A percentile compares a stretch with the other conserved stretches of the same genome.
These are phyloP conservation scores for Chionomys nivalis DNA, from an alignment of 2,113 vertebrate species.

Conservation along the genomic window DNA sequence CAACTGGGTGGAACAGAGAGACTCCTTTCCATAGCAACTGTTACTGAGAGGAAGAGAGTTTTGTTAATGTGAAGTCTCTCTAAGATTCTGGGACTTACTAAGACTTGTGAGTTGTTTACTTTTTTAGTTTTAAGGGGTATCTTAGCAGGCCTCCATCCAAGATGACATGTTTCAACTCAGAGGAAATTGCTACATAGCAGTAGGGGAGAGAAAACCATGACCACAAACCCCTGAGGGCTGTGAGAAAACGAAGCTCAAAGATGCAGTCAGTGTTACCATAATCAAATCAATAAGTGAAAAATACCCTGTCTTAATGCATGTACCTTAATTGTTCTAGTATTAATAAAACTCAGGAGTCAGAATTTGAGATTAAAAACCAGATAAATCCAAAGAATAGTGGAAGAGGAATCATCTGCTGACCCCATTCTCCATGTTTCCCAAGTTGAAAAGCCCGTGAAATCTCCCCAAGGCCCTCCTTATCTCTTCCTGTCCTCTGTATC, in stretches of 20 bases:
- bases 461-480: not conserved
- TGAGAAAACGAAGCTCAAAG: not conserved
- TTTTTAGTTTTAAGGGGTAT: not conserved
- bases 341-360: not conserved
- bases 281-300: not conserved
- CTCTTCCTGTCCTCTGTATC: not conserved
- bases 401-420: not conserved
- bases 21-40: not conserved
- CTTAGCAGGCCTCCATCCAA: not conserved
- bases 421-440: not conserved
- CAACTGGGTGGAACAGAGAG: not conserved
- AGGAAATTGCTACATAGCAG: not conserved
- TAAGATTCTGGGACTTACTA: not conserved
- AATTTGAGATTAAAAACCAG: not conserved
- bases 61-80: not conserved
- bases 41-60: not conserved
- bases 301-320: not conserved
- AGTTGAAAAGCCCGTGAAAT: not conserved
- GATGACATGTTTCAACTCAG: not conserved
- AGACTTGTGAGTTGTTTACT: not conserved
- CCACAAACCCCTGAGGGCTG: not conserved
- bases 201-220: not conserved
- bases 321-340: not conserved
- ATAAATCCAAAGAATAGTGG: not conserved
- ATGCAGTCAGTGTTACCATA: not conserved